Evolutionary conservation across 1,140 invertebrate genomes (phyloP).

Genomic region (Prorops nasuta): DNA sequence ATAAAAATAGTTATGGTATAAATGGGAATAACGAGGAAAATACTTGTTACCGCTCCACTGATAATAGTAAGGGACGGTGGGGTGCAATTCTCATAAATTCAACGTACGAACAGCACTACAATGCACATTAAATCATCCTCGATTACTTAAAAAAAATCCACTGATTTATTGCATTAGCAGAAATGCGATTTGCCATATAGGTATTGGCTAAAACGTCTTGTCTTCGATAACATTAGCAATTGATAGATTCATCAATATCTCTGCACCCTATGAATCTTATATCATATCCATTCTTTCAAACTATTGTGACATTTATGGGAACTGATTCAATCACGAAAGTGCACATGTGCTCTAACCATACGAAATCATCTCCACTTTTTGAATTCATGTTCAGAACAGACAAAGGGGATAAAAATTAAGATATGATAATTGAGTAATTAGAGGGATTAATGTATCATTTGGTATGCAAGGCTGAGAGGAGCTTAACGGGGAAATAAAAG

Average conservation of each 20-base stretch:
- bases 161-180: slow-evolving; percentile 39
- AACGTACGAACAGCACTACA: slow-evolving; percentile 38
- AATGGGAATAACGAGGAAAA: slow-evolving; percentile 33
- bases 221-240: no score
- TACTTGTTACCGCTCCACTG: slow-evolving; percentile 30
- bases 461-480: neutral
- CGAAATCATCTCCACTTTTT: no score
- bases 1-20: slow-evolving; percentile 35
- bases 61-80: slow-evolving; percentile 14
- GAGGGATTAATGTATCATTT: neutral
- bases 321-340: no score
- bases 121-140: slow-evolving; percentile 42
- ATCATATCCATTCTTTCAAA: no score
- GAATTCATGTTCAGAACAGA: no score
- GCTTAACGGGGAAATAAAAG: slow-evolving; percentile 23
- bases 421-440: neutral
- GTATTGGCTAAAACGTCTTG: no score
- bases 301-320: no score
- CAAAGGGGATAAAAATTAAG: slow-evolving; percentile 4
- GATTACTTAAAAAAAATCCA: slow-evolving; percentile 31
- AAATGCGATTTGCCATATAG: no score
- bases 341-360: no score
- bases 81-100: slow-evolving; percentile 34
- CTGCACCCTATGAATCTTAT: no score
- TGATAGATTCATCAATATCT: no score